Evolutionary conservation across 2,113 vertebrate species (phyloP), one percentile per base, ranked within the genome.

Genomic region (Osmerus mordax): DNA sequence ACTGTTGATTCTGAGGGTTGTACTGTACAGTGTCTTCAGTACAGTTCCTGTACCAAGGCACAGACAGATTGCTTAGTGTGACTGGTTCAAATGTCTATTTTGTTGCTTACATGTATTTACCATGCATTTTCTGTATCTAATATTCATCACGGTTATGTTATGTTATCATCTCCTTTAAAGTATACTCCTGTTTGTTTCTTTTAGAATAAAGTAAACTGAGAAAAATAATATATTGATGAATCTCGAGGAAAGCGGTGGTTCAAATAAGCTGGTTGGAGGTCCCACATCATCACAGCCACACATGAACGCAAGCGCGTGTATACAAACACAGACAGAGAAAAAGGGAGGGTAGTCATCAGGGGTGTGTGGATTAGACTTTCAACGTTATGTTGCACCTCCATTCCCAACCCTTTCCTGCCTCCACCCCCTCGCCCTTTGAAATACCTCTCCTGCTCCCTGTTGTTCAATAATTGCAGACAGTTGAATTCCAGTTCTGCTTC

Each of bases 191-290:
- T 87, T 79, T 87, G 81, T 86, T 87, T 85, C 83, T 89, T 89
- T 90, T 87, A 86, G 89, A 90, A 90, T 89, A 85, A 91, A 91
- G 87, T 82, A 89, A 92, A 90, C 84, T 82, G 59, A 53, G 79
- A 84, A 83, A 87, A 67, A 58, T 25, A 21, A 47, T 51, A 8
- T 65, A 29, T 41, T 65, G 8, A 47, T 6, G 41, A 47, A 47
- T 47, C 41, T 47, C 8, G 6, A 47, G 41, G 41, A 11, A 11
- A 47, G 41, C 2, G 32, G 32, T 4, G 32, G 32, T 36, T 3
- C 32, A 36, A 36, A 36, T 7, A 36, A 36, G 32, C 32, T 7
- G 7, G 7, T 47, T 47, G 41, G 9, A 47, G 41, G 41, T 47
- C 8, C 41, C 41, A 8, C 41, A 47, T 47, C 41, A 47, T 11